These are phyloP conservation scores for Pseudomugil tenellus DNA, from an alignment of 2,797 vertebrate genomes.

Conservation along the genomic window DNA sequence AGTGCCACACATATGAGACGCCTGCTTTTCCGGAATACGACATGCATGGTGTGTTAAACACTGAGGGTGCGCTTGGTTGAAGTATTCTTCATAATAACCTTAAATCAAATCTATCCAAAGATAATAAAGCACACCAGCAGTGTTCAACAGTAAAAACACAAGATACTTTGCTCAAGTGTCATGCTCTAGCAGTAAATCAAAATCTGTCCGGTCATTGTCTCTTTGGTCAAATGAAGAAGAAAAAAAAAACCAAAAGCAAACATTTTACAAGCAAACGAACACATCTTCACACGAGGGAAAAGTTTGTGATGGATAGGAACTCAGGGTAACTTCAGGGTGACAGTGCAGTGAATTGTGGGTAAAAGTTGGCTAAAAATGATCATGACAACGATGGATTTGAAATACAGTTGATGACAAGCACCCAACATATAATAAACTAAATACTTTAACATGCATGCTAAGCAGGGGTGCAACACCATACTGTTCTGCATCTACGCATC, in stretches of 20 bases:
- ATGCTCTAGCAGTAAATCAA: conserved; percentile 27
- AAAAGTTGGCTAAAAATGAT: not conserved
- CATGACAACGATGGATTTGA: not conserved
- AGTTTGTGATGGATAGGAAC: conserved; percentile 7
- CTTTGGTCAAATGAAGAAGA: conserved; percentile 22
- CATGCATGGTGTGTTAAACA: conserved; percentile 63
- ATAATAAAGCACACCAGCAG: conserved; percentile 36
- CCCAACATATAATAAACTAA: not conserved
- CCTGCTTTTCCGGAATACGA: conserved; percentile 21
- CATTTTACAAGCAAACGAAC: conserved; percentile 26
- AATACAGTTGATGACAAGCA: not conserved
- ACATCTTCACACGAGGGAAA: not conserved
- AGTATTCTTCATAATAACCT: not conserved
- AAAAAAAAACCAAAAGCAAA: conserved; percentile 32
- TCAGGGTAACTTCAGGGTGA: conserved; percentile 1
- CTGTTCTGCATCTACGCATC: not conserved
- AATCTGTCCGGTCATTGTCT: not conserved
- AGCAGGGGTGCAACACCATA: not conserved
- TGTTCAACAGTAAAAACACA: conserved; percentile 20
- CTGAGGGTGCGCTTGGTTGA: conserved; percentile 34
- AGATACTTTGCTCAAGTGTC: conserved; percentile 5
- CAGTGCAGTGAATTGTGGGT: conserved; percentile 4
- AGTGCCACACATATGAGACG: not conserved
- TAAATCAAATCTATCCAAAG: not conserved
- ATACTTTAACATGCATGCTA: not conserved